phyloP scores from a whole-genome alignment of 64 coral and sea anemone genomes.

The Hydrozoanthus tunicans region DNA sequence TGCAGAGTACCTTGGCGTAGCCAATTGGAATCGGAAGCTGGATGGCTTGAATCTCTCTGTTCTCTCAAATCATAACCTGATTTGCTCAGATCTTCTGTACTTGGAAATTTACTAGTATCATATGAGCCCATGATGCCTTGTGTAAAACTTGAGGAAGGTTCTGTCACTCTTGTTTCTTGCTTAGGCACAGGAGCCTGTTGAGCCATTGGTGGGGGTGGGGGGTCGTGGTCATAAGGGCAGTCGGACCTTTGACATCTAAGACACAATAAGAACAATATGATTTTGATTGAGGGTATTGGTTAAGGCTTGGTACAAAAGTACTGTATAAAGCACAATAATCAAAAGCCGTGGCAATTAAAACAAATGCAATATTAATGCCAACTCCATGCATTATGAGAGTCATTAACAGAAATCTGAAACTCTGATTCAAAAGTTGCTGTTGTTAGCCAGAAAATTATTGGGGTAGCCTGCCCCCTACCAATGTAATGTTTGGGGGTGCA shows the following conservation, averaged over 20 bases:
- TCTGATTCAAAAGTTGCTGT: too few relatives aligned
- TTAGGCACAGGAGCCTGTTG: not conserved
- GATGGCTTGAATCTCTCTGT: not conserved
- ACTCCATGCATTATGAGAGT: not conserved
- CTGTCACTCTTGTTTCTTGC: not conserved
- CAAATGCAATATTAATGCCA: not conserved
- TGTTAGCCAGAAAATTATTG: too few relatives aligned
- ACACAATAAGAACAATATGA: not conserved
- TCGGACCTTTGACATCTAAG: conserved; percentile 23
- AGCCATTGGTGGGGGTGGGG: conserved; percentile 29
- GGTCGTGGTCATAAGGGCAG: conserved; percentile 44
- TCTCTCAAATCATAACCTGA: not conserved
- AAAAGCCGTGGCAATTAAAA: too few relatives aligned
- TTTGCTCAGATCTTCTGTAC: not conserved
- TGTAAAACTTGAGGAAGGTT: not conserved
- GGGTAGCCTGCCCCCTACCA: too few relatives aligned
- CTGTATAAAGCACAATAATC: too few relatives aligned
- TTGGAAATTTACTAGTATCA: not conserved
- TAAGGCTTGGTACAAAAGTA: too few relatives aligned
- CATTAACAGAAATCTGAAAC: too few relatives aligned
- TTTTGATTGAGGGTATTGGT: too few relatives aligned
- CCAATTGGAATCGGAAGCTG: not conserved
- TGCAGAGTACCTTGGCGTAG: not conserved
- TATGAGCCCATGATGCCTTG: conserved; percentile 15
- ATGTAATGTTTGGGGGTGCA: too few relatives aligned